Conservation (phyloP, 2,797 vertebrate species). For the Sus cebifrons region DNA sequence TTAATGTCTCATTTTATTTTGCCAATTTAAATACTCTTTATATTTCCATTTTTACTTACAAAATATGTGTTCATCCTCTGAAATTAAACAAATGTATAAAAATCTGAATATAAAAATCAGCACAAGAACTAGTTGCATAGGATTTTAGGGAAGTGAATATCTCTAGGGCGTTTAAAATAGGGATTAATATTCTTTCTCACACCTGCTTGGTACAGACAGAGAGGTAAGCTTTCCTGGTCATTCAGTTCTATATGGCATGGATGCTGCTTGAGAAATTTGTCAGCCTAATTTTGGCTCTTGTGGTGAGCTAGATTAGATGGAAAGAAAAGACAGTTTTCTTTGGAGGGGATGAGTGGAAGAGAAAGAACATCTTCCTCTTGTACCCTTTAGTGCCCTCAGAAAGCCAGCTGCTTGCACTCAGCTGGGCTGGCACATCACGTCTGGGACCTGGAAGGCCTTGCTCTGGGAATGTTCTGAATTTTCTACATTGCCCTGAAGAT, state of each 20-base stretch:
- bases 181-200: not conserved
- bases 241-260: not conserved
- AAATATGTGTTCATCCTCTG: conserved; percentile 33
- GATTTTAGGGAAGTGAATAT: conserved; percentile 40
- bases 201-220: not conserved
- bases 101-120: not conserved
- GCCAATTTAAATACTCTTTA: not conserved
- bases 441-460: not conserved
- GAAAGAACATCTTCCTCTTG: not conserved
- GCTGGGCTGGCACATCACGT: fast-evolving
- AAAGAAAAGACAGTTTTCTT: not conserved
- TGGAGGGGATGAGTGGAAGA: not conserved
- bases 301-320: not conserved
- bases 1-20: conserved; percentile 57
- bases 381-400: not conserved
- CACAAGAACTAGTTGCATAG: not conserved
- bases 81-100: conserved; percentile 39
- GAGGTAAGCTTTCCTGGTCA: not conserved
- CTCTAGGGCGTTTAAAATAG: not conserved
- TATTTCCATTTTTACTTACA: conserved; percentile 1
- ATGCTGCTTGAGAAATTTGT: not conserved
- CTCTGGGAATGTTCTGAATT: not conserved
- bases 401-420: not conserved
- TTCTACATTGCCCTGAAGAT: not conserved
- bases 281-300: not conserved